These are phyloP conservation scores for Drosophila seclusa DNA, from an alignment of 2,888 invertebrate genomes.

Conservation along the genomic window DNA sequence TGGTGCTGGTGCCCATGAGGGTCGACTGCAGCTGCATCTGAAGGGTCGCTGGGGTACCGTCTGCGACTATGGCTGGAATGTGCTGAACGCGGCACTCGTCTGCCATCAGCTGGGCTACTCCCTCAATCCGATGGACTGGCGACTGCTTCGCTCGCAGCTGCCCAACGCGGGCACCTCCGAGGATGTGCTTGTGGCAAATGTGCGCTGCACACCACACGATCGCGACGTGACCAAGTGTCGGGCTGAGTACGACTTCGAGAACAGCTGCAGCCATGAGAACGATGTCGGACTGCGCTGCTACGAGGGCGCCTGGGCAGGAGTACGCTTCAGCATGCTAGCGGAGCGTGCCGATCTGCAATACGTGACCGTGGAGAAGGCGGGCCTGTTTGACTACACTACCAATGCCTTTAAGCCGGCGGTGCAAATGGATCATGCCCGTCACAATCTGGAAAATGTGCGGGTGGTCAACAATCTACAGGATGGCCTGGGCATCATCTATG, in stretches of 20 bases:
- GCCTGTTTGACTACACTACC: constrained; percentile 96
- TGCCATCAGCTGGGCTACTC: constrained; percentile 98
- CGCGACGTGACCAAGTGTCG: constrained; percentile 94
- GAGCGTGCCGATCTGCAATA: constrained; percentile 94
- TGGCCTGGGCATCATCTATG: constrained; percentile 96
- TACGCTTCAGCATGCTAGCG: constrained; percentile 94
- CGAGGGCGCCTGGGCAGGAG: constrained; percentile 96
- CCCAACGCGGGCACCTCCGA: constrained; percentile 91
- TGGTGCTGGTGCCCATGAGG: constrained; percentile 92
- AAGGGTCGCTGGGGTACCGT: constrained; percentile 98
- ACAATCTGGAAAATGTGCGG: constrained; percentile 92
- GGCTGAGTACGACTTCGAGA: constrained; percentile 94
- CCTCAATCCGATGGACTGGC: constrained; percentile 96
- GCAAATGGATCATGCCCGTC: constrained; percentile 94
- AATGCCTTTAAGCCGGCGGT: constrained; percentile 94
- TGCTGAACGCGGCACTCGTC: constrained; percentile 94
- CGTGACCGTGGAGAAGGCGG: constrained; percentile 95
- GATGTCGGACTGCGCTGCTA: constrained; percentile 96
- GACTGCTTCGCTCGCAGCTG: constrained; percentile 92
- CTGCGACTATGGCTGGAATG: constrained; percentile 98
- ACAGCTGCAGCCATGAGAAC: constrained; percentile 93
- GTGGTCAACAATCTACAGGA: constrained; percentile 95
- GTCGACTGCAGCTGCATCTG: constrained; percentile 93
- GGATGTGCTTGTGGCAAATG: constrained; percentile 92
- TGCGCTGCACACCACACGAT: constrained; percentile 96